These are phyloP conservation scores for Tenthredo notha DNA, from an alignment of 2,888 invertebrate species.

Conservation along the genomic window DNA sequence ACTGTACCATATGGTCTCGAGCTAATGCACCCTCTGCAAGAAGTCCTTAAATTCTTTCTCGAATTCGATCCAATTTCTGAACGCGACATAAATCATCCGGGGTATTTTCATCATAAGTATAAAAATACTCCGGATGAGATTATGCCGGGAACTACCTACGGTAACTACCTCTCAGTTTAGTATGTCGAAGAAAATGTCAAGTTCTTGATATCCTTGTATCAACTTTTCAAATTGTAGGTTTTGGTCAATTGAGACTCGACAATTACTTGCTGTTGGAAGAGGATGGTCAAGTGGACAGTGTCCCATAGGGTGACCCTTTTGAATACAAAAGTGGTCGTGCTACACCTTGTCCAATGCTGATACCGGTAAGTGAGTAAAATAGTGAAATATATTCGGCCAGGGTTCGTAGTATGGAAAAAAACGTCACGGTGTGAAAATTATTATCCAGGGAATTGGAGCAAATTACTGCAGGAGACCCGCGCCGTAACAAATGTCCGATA, in stretches of 20 bases:
- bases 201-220: not conserved
- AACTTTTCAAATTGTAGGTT: constrained; percentile 15
- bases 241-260: not conserved
- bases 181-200: not conserved
- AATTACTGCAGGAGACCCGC: constrained; percentile 27
- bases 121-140: not conserved
- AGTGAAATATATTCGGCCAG: constrained; percentile 21
- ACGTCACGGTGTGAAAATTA: not conserved
- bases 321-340: constrained; percentile 20
- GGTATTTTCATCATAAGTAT: not conserved
- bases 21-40: not conserved
- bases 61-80: not conserved
- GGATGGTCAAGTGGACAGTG: constrained; percentile 2
- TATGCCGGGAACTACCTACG: not conserved
- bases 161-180: not conserved
- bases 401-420: not conserved
- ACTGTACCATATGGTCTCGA: not conserved
- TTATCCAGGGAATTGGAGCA: constrained; percentile 36
- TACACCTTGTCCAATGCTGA: not conserved
- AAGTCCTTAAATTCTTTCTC: not conserved
- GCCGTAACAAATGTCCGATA: not conserved
- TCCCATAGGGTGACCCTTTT: constrained; percentile 30
- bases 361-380: not conserved
- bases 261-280: constrained; percentile 13
- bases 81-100: not conserved